Conservation (phyloP, 2,113 vertebrate genomes). For the Taurulus bubalis region DNA sequence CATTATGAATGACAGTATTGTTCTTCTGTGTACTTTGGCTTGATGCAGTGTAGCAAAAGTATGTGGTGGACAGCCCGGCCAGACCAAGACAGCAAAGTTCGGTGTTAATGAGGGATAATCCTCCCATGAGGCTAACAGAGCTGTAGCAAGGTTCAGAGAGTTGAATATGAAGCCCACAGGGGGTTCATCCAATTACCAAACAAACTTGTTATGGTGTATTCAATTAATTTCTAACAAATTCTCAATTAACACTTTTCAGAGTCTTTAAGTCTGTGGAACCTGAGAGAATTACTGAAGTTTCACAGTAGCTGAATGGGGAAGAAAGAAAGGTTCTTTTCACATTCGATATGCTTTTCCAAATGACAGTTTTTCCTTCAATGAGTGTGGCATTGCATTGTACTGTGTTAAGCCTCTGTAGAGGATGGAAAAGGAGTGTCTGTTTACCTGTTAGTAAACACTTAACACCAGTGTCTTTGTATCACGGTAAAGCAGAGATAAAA, state of each 20-base stretch:
- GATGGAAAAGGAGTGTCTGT: constrained; percentile 49
- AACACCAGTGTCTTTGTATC: constrained; percentile 62
- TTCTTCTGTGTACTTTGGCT: constrained; percentile 9
- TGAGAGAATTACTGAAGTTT: constrained; percentile 19
- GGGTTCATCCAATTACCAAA: constrained; percentile 64
- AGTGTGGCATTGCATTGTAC: constrained; percentile 16
- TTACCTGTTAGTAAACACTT: constrained; percentile 67
- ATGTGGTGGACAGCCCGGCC: constrained; percentile 35
- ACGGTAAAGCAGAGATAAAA: constrained; percentile 68
- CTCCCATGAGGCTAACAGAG: constrained; percentile 49
- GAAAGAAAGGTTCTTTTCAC: background rate
- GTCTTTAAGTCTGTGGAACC: constrained; percentile 8
- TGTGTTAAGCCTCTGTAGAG: constrained; percentile 48
- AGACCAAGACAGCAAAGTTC: constrained; percentile 52
- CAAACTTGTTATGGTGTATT: constrained; percentile 64
- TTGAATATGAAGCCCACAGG: constrained; percentile 31
- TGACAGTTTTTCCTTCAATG: constrained; percentile 30
- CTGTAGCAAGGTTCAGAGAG: constrained; percentile 57
- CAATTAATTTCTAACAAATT: constrained; percentile 56
- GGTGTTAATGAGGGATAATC: constrained; percentile 68
- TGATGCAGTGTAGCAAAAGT: constrained; percentile 29
- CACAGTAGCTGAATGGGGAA: constrained; percentile 2
- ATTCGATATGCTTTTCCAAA: constrained; percentile 14
- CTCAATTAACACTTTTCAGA: constrained; percentile 38
- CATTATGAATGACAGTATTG: constrained; percentile 13